phyloP scores from a whole-genome alignment of 1,140 invertebrate genomes.

The Hylaeus volcanicus region DNA sequence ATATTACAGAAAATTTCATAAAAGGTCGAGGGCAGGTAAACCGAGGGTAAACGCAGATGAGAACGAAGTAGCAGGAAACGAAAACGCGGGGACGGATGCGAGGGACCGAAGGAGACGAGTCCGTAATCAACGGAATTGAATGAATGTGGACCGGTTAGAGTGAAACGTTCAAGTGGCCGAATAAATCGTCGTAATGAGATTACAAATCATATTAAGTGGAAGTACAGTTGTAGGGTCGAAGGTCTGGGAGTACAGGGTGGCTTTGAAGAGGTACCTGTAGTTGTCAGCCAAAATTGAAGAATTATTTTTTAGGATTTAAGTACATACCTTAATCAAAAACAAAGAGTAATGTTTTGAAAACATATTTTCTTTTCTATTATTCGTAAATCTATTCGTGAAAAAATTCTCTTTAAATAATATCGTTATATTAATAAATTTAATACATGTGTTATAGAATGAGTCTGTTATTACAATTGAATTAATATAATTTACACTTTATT shows the following conservation, averaged over 20 bases:
- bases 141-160: not conserved
- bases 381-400: too few relatives aligned
- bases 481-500: too few relatives aligned
- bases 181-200: conserved; percentile 41
- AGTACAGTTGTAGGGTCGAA: not conserved
- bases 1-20: conserved; percentile 52
- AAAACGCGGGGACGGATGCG: not conserved
- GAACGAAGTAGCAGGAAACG: not conserved
- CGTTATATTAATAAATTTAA: too few relatives aligned
- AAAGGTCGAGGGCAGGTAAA: not conserved
- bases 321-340: too few relatives aligned
- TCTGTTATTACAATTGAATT: too few relatives aligned
- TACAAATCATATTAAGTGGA: conserved; percentile 24
- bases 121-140: conserved; percentile 39
- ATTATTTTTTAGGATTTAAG: too few relatives aligned
- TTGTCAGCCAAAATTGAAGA: not conserved
- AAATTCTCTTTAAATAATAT: too few relatives aligned
- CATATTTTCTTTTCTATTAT: too few relatives aligned
- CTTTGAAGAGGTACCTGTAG: conserved; percentile 16
- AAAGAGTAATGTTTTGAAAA: too few relatives aligned
- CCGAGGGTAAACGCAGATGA: not conserved
- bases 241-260: not conserved
- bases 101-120: conserved; percentile 21
- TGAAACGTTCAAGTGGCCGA: conserved; percentile 30
- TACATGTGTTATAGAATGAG: too few relatives aligned